Conservation (phyloP, 2,888 invertebrate species). For the Clistopyga incitator region DNA sequence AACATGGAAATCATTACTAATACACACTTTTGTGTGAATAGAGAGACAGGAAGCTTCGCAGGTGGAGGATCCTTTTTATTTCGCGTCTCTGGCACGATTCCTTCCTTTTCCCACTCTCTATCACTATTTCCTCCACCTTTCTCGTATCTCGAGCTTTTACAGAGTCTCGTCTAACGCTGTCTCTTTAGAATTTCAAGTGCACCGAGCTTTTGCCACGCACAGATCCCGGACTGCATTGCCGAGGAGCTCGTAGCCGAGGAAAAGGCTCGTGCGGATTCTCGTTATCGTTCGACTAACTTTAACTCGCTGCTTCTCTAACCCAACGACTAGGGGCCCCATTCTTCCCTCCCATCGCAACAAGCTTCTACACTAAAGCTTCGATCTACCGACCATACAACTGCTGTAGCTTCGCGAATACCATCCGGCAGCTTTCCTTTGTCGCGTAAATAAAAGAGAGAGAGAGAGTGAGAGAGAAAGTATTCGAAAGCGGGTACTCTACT, state of each 20-base stretch:
- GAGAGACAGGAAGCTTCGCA: not conserved
- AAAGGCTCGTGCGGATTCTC: conserved; percentile 34
- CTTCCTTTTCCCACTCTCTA: not conserved
- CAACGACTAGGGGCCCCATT: not conserved
- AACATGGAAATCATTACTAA: no score
- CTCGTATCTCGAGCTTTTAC: conserved; percentile 9
- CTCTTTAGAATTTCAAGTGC: conserved; percentile 39
- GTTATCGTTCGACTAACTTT: conserved; percentile 50
- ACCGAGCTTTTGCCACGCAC: not conserved
- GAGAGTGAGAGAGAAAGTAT: no score
- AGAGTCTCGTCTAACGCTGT: not conserved
- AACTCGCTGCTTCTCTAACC: conserved; percentile 9
- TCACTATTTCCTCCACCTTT: not conserved
- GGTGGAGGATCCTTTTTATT: not conserved
- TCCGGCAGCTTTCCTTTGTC: not conserved
- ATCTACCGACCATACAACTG: not conserved
- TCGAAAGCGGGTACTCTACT: not conserved
- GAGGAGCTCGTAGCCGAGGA: not conserved
- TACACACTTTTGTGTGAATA: not conserved
- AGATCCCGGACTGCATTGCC: conserved; percentile 3
- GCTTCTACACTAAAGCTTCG: not conserved
- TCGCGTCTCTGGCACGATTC: not conserved
- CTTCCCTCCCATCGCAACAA: conserved; percentile 11
- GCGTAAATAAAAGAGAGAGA: not conserved
- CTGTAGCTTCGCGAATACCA: not conserved